These are phyloP conservation scores for Emys orbicularis DNA, from an alignment of 2,797 vertebrate genomes.

Conservation along the genomic window DNA sequence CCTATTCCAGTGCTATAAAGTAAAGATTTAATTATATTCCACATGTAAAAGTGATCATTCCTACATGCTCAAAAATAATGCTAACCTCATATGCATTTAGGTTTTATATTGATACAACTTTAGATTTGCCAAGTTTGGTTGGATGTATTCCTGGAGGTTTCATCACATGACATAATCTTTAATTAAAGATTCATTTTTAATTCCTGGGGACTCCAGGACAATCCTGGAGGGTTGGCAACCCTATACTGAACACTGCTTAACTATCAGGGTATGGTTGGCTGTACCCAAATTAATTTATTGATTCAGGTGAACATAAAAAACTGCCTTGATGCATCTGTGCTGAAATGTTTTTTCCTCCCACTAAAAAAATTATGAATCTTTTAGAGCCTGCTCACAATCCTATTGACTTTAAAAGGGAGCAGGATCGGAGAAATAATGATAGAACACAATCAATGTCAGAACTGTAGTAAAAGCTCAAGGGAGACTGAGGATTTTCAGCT, in stretches of 20 bases:
- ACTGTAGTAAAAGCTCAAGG: not conserved
- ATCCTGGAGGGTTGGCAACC: not conserved
- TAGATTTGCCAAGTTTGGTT: not conserved
- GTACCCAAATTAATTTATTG: not conserved
- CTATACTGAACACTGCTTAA: not conserved
- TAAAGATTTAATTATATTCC: not conserved
- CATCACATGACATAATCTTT: not conserved
- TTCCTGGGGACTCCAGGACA: not conserved
- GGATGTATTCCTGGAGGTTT: not conserved
- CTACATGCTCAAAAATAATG: not conserved
- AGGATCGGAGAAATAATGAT: not conserved
- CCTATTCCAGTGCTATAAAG: not conserved
- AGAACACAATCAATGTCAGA: not conserved
- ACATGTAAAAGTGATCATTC: not conserved
- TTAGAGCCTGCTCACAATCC: not conserved
- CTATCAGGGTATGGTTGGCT: not conserved
- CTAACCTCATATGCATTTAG: not conserved
- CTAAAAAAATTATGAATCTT: not conserved
- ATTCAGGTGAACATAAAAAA: not conserved
- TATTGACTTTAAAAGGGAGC: not conserved
- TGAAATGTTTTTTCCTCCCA: not conserved
- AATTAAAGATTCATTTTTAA: not conserved
- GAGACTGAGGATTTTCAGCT: not conserved
- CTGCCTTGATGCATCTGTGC: not conserved
- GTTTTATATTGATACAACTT: not conserved